Percentiles rank a stretch among this genome's conserved stretches.
Conservation (phyloP, 2,113 vertebrate species). For the Stegostoma tigrinum region DNA sequence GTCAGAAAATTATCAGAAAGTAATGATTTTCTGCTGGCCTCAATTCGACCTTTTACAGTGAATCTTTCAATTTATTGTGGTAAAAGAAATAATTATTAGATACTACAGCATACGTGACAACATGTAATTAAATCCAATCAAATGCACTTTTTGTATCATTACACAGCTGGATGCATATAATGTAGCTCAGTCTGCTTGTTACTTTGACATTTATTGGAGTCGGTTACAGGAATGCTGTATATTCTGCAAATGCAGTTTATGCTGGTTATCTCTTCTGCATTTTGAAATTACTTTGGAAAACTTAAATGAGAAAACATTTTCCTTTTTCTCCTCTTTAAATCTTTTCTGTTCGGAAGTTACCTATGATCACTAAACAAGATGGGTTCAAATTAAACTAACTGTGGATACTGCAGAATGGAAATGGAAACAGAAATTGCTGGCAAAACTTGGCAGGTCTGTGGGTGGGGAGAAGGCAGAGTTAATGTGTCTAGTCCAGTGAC, state of each 20-base stretch:
- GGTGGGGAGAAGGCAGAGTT: no score
- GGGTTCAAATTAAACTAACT: background rate
- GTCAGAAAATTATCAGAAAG: slow-evolving; percentile 37
- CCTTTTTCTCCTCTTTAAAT: background rate
- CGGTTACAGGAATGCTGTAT: slow-evolving; percentile 15
- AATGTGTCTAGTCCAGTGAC: no score
- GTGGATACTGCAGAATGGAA: no score
- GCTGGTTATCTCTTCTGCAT: background rate
- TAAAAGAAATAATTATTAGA: slow-evolving; percentile 37
- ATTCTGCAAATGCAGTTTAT: background rate
- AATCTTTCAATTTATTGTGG: slow-evolving; percentile 36
- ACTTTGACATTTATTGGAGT: slow-evolving; percentile 36
- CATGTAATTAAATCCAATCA: slow-evolving; percentile 37
- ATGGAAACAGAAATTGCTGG: no score
- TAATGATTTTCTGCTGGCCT: slow-evolving; percentile 33
- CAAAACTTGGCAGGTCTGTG: no score
- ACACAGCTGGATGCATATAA: slow-evolving; percentile 36
- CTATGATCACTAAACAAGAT: background rate
- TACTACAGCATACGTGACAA: slow-evolving; percentile 32
- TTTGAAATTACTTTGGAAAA: background rate
- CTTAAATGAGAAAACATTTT: background rate
- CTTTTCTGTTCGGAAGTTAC: background rate
- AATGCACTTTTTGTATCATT: slow-evolving; percentile 37
- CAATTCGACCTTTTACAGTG: slow-evolving; percentile 33
- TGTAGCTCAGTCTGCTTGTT: slow-evolving; percentile 27